These are phyloP conservation scores for Momotus momota DNA, from an alignment of 2,797 vertebrate species.

Conservation along the genomic window DNA sequence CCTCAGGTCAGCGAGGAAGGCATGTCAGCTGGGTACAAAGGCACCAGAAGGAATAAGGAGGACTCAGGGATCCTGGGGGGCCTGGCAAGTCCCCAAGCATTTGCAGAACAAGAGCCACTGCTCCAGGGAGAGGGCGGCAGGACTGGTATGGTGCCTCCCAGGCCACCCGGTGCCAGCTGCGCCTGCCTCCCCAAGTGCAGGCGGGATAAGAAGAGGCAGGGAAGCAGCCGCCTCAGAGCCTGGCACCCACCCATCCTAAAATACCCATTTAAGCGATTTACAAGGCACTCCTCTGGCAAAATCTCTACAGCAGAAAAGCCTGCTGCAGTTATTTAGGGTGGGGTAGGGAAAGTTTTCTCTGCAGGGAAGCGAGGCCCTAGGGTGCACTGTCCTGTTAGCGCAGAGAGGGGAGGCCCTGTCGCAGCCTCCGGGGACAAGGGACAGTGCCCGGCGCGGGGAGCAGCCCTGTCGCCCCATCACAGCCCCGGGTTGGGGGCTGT, in stretches of 20 bases:
- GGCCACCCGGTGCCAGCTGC: background rate
- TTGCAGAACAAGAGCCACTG: fast-evolving
- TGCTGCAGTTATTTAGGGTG: background rate
- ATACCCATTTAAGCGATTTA: background rate
- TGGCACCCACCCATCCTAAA: background rate
- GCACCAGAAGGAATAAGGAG: background rate
- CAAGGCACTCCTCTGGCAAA: background rate
- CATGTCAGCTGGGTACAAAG: background rate
- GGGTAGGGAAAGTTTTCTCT: background rate
- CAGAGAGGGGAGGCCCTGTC: background rate
- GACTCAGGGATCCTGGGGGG: background rate
- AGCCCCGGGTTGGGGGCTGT: background rate
- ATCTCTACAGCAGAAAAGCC: background rate
- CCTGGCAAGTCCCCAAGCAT: background rate
- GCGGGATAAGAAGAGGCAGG: fast-evolving
- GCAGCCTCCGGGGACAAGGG: too few relatives aligned
- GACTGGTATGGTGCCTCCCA: background rate
- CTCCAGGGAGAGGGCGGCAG: background rate
- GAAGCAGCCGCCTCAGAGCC: background rate
- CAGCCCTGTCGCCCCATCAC: too few relatives aligned
- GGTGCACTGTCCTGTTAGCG: too few relatives aligned
- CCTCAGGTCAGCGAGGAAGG: background rate
- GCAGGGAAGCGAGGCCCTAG: background rate
- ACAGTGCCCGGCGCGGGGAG: too few relatives aligned
- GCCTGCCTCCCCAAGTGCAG: background rate